Conservation (phyloP, 2,888 invertebrate species). For the Hypolimnas misippus region DNA sequence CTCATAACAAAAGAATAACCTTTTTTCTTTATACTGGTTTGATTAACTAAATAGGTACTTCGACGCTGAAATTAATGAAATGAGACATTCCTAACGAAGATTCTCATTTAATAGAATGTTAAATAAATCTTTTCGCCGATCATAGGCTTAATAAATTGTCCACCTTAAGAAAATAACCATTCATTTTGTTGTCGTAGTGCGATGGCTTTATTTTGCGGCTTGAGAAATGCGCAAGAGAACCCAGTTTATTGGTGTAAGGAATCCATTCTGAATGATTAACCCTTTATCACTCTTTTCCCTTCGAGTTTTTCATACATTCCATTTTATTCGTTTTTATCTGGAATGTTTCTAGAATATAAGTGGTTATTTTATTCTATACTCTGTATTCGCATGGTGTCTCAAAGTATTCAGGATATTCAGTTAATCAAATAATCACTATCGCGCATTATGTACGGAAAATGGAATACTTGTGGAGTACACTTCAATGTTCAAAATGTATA, state of each 20-base stretch:
- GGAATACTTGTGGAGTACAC: too few species aligned
- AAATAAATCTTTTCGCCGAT: conserved; percentile 39
- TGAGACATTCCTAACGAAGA: background rate
- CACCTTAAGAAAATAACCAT: conserved; percentile 62
- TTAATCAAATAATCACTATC: too few species aligned
- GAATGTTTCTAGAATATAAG: too few species aligned
- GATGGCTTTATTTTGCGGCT: conserved; percentile 56
- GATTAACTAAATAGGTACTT: conserved; percentile 5
- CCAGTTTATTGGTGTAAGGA: conserved; percentile 60
- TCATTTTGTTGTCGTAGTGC: conserved; percentile 57
- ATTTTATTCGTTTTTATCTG: too few species aligned
- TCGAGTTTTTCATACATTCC: conserved; percentile 40
- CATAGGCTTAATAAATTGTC: conserved; percentile 57
- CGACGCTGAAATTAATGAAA: conserved; percentile 4
- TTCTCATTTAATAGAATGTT: conserved; percentile 14
- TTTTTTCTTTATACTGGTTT: background rate
- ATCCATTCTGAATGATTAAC: conserved; percentile 65
- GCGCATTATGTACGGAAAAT: too few species aligned
- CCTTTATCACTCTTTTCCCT: conserved; percentile 57
- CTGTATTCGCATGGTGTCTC: too few species aligned
- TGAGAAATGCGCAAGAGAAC: conserved; percentile 57
- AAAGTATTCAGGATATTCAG: too few species aligned
- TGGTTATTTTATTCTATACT: too few species aligned
- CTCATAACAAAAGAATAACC: too few species aligned
- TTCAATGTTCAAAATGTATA: too few species aligned